A percentile compares a stretch with the other conserved stretches of the same genome.
phyloP scores from a whole-genome alignment of 2,888 invertebrate species.

The Abrostola triplasia region DNA sequence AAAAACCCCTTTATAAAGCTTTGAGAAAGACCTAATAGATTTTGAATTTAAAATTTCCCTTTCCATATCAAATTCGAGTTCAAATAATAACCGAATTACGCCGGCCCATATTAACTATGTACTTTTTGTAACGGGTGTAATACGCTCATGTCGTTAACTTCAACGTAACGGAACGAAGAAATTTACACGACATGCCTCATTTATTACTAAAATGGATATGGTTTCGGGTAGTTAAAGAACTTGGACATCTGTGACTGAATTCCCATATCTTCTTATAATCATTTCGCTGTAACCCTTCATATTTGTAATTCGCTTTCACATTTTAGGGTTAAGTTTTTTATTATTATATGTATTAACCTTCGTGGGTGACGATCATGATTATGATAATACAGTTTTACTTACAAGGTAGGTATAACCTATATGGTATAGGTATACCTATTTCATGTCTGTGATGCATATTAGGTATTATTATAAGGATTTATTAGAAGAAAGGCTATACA shows the following conservation, averaged over 20 bases:
- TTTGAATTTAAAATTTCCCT: not conserved
- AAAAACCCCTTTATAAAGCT: no score
- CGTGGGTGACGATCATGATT: no score
- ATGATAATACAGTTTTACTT: no score
- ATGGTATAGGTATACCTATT: no score
- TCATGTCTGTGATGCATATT: no score
- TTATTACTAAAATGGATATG: constrained; percentile 61
- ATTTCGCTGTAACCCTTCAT: constrained; percentile 27
- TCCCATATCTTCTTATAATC: constrained; percentile 22
- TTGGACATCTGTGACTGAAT: constrained; percentile 56
- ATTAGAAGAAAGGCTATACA: no score
- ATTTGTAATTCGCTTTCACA: constrained; percentile 7
- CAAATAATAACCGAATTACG: not conserved
- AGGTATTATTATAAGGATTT: no score
- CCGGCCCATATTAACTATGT: not conserved
- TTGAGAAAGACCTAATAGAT: no score
- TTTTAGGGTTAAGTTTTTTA: constrained; percentile 9
- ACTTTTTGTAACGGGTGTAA: constrained; percentile 14
- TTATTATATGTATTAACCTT: not conserved
- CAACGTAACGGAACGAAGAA: constrained; percentile 59
- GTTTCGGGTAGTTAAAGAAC: constrained; percentile 59
- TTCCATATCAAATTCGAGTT: constrained; percentile 1
- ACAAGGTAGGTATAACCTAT: no score
- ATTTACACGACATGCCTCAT: constrained; percentile 67
- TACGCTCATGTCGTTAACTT: constrained; percentile 55